phyloP scores from a whole-genome alignment of 2,113 vertebrate genomes.

The Alaudala cheleensis region DNA sequence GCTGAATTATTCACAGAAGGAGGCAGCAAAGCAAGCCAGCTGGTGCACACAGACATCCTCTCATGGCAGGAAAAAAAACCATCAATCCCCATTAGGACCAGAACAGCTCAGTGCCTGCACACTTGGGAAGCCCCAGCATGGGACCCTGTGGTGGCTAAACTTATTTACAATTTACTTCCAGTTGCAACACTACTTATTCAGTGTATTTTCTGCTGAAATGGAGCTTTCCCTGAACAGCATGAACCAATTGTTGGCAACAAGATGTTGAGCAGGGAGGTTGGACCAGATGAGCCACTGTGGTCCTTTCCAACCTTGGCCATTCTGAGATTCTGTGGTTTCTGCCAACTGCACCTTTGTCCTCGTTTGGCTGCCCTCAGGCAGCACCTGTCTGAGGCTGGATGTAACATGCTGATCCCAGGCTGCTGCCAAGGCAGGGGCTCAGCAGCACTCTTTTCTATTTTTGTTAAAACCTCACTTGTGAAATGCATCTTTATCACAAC shows the following conservation, averaged over 20 bases:
- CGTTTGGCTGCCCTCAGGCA: not conserved
- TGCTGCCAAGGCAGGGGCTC: not conserved
- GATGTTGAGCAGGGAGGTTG: not conserved
- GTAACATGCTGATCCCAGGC: not conserved
- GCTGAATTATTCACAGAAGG: not conserved
- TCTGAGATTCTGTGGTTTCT: not conserved
- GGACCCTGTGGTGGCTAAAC: not conserved
- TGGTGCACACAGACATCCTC: not conserved
- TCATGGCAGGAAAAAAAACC: not conserved
- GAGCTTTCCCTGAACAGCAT: not conserved
- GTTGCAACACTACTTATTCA: not conserved
- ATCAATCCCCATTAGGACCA: not conserved
- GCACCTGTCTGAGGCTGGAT: not conserved
- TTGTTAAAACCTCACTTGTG: not conserved
- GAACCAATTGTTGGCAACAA: not conserved
- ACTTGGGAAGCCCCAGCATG: not conserved
- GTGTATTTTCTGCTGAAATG: not conserved
- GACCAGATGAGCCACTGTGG: not conserved
- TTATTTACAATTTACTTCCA: not conserved
- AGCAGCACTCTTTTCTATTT: not conserved
- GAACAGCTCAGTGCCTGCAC: not conserved
- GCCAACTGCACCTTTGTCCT: not conserved
- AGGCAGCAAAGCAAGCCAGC: not conserved
- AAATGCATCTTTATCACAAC: not conserved
- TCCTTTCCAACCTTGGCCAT: not conserved